Evolutionary conservation across 2,797 vertebrate genomes (phyloP).

Genomic region (Rallus crepitans): DNA sequence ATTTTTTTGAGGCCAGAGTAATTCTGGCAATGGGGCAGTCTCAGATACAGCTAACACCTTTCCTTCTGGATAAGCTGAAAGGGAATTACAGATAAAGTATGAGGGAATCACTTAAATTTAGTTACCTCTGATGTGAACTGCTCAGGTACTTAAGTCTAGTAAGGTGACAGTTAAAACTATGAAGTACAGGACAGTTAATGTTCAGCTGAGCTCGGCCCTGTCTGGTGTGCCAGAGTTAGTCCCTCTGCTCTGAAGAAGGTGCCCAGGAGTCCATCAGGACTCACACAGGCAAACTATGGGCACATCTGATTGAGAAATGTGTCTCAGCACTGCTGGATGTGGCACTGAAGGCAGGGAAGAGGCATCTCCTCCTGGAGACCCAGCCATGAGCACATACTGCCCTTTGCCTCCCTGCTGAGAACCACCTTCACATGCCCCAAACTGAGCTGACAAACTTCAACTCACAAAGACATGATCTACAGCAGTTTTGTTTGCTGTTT

Average conservation of each 20-base stretch:
- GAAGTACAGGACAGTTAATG: neutral
- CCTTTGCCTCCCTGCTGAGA: neutral
- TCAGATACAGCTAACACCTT: neutral
- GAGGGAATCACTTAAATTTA: neutral
- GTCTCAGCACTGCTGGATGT: neutral
- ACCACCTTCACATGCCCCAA: neutral
- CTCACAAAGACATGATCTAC: neutral
- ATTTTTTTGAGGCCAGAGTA: neutral
- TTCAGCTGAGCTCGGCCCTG: constrained; percentile 5
- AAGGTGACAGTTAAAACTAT: neutral
- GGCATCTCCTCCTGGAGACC: neutral
- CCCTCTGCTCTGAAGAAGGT: neutral
- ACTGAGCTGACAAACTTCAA: neutral
- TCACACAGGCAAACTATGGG: neutral
- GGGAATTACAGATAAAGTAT: neutral
- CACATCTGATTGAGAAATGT: neutral
- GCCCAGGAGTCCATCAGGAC: neutral
- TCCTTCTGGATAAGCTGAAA: neutral
- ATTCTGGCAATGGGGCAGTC: neutral
- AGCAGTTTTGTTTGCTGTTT: neutral
- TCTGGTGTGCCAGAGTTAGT: neutral
- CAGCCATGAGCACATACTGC: neutral
- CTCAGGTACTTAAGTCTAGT: neutral
- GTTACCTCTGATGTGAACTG: neutral
- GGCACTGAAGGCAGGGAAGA: neutral